Evolutionary conservation across 2,797 vertebrate genomes (phyloP), one percentile per base, ranked within the genome.

Genomic region (Sebastolobus altivelis): DNA sequence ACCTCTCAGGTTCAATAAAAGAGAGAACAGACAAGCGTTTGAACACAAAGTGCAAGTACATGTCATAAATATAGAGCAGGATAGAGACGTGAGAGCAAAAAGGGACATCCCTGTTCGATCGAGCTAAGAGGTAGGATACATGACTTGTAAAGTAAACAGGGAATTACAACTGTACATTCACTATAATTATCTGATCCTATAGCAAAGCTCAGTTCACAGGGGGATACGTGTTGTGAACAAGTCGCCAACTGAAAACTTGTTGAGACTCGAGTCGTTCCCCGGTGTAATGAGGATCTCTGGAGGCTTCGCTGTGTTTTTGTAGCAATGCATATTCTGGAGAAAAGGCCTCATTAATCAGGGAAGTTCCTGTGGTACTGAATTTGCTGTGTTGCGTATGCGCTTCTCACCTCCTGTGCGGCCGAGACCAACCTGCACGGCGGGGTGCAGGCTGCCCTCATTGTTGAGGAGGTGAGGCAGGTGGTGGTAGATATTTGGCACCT

Each of bases 401-500:
- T 18, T 72, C 93, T 91, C 94, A 99, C 99, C 99, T 97, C 98
- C 98, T 20, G 97, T 98, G 82, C 99, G 97, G 86, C 98, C 97
- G 65, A 96, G 96, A 84, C 97, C 97, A 88, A 98, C 95, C 94
- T 98, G 98, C 84, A 99, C 97, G 18, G 97, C 98, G 9, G 99
- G 99, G 55, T 98, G 97, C 92, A 99, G 96, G 93, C 99, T 98
- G 92, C 96, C 96, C 93, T 99, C 97, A 96, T 98, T 98, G 95
- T 98, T 97, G 86, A 99, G 95, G 63, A 99, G 97, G 94, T 99
- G 99, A 95, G 99, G 99, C 96, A 99, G 95, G 94, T 99, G 98
- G 94, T 99, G 97, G 95, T 99, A 99, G 94, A 99, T 98, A 94
- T 96, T 99, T 96, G 99, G 99, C 95, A 99, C 97, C 95, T 99